A percentile compares a stretch with the other conserved stretches of the same genome.
Conservation (phyloP, 2,797 vertebrate species). For the Coluber constrictor region DNA sequence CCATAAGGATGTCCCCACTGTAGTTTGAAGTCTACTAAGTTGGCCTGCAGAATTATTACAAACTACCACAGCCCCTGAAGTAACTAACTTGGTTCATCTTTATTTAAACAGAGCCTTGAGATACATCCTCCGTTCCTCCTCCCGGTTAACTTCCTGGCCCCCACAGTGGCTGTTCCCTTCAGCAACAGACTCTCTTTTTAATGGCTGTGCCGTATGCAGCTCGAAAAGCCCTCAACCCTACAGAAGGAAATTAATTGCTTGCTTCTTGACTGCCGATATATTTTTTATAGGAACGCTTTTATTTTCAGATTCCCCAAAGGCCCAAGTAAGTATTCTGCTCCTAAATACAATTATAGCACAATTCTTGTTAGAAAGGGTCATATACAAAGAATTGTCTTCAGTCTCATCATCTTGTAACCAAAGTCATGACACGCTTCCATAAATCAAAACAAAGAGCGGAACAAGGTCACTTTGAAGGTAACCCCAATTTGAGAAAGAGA, state of each 20-base stretch:
- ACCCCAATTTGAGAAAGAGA: slow-evolving; percentile 29
- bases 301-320: slow-evolving; percentile 60
- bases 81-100: neutral
- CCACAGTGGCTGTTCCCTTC: neutral
- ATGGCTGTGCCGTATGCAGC: slow-evolving; percentile 32
- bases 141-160: slow-evolving; percentile 21
- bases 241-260: slow-evolving; percentile 60
- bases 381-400: slow-evolving; percentile 60
- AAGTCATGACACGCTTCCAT: slow-evolving; percentile 59
- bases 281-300: slow-evolving; percentile 62
- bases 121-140: neutral
- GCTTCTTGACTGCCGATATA: slow-evolving; percentile 60
- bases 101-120: slow-evolving; percentile 15
- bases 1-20: neutral
- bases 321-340: slow-evolving; percentile 65
- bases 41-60: neutral
- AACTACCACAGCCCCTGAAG: neutral
- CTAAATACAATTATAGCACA: slow-evolving; percentile 66
- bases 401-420: slow-evolving; percentile 63
- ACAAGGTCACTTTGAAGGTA: slow-evolving; percentile 54
- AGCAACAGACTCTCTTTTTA: slow-evolving; percentile 32
- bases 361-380: slow-evolving; percentile 60
- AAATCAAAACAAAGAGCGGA: slow-evolving; percentile 55
- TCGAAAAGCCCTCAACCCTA: slow-evolving; percentile 39
- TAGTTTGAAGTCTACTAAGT: neutral